phyloP scores from a whole-genome alignment of 2,888 invertebrate genomes.

The Cheilosia variabilis region DNA sequence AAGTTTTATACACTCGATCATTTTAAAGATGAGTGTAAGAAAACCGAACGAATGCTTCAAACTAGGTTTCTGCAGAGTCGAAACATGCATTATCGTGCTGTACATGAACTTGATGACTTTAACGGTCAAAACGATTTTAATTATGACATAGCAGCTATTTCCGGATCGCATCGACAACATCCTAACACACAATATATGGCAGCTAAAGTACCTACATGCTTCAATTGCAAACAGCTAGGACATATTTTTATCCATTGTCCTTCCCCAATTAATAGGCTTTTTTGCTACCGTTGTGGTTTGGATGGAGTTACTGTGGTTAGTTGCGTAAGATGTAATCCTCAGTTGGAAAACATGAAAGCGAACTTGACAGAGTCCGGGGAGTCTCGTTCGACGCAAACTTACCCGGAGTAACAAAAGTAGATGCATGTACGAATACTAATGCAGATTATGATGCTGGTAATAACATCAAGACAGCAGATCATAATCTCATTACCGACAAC shows the following conservation, averaged over 20 bases:
- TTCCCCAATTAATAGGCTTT: not conserved
- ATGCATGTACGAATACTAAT: not conserved
- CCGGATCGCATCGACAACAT: not conserved
- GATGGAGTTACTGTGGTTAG: not conserved
- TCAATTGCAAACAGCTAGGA: not conserved
- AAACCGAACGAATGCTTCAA: conserved; percentile 1
- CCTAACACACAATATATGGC: too few species aligned
- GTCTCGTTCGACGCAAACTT: conserved; percentile 12
- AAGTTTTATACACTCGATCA: not conserved
- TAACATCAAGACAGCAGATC: not conserved
- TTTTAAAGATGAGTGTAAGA: not conserved
- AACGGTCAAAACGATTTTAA: not conserved
- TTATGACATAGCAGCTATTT: not conserved
- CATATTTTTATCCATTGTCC: not conserved
- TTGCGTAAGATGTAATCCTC: not conserved
- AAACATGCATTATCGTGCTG: not conserved
- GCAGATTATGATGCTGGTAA: too few species aligned
- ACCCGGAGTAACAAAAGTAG: conserved; percentile 10
- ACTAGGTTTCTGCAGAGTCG: not conserved
- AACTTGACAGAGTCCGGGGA: not conserved
- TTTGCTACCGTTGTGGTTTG: conserved; percentile 6
- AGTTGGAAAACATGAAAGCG: not conserved
- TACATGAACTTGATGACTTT: not conserved
- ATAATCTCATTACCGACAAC: not conserved
- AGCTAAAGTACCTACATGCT: not conserved